Evolutionary conservation across 2,113 vertebrate genomes (phyloP).

Genomic region (Peromyscus polionotus): DNA sequence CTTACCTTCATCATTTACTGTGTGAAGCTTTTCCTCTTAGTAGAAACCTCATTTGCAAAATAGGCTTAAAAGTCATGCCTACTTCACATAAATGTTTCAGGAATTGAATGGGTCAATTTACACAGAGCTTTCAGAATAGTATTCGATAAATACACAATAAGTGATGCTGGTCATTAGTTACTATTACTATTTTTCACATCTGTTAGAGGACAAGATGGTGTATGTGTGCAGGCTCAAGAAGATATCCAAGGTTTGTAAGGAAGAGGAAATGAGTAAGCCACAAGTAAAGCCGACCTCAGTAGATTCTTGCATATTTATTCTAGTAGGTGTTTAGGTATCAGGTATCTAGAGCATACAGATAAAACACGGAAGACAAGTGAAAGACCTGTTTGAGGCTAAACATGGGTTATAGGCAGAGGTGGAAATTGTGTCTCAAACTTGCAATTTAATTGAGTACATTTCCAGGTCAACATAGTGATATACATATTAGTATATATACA

Average conservation of each 20-base stretch:
- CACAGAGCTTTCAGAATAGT: slow-evolving; percentile 2
- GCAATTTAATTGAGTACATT: not conserved
- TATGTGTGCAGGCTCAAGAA: not conserved
- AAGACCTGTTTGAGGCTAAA: not conserved
- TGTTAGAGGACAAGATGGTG: not conserved
- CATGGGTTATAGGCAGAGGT: not conserved
- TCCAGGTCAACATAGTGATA: not conserved
- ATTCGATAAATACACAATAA: not conserved
- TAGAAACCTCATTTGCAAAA: not conserved
- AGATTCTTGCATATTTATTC: not conserved
- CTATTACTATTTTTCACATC: not conserved
- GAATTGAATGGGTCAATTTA: not conserved
- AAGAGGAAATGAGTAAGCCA: not conserved
- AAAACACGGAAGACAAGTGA: not conserved
- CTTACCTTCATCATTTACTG: not conserved
- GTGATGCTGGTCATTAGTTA: not conserved
- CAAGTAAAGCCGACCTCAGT: not conserved
- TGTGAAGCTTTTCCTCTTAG: not conserved
- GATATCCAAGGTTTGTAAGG: not conserved
- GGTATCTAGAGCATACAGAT: not conserved
- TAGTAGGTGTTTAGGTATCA: not conserved
- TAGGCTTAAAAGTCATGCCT: not conserved
- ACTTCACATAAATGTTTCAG: not conserved
- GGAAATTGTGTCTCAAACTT: not conserved
- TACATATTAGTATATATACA: too few species aligned